Base-by-base conservation (phyloP, 1,140 invertebrate genomes). In the Calephelis virginiensis region DNA sequence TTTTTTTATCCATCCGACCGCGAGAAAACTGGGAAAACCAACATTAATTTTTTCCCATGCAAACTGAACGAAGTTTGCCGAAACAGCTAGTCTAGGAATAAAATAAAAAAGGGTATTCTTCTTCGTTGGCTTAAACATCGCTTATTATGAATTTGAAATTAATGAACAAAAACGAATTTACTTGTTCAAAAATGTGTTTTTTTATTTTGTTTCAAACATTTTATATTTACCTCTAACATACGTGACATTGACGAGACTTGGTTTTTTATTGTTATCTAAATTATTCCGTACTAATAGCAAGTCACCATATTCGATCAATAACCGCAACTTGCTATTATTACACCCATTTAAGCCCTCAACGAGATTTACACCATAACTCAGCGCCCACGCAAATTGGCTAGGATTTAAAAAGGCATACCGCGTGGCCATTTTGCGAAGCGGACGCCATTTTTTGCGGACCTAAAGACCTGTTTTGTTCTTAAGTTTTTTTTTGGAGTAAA, bases 391-490 rank as follows among this genome's bases (percentile, higher is more conserved):
- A 68, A 63, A 68, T 71, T 68, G 67, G 63, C 66, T 59, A 59
- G 53, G 62, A 68, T 49, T 68, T 67, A 61, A 61, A 67, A 71
- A 71, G 49, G 59, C 64, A 73, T 69, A 70, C 68, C 61, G 46
- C 70, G 60, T 68, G 46, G 69, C 69, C 72, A 72, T 74, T 74
- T 73, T 71, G 68, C 66, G 45, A 50, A 69, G 63, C 70, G 70
- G 69, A 70, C 61, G 53, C 59, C 66, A 67, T 74, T 74, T 76
- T 75, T 76, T 69, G 67, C 67, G 63, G 14, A 69, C 69, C 56
- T 48, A 67, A 63, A 69, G 68, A 76, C 74, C 74, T 69, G 74
- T 76, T 76, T 71, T 73, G 65, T 71, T 76, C 63, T 71, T 68
- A 65, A 43, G 40, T 60, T 65, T 71, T 75, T 75, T 76, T 71